Conservation (phyloP, 35 echinoderm and acorn worm species). For the Ophioderma brevispina region DNA sequence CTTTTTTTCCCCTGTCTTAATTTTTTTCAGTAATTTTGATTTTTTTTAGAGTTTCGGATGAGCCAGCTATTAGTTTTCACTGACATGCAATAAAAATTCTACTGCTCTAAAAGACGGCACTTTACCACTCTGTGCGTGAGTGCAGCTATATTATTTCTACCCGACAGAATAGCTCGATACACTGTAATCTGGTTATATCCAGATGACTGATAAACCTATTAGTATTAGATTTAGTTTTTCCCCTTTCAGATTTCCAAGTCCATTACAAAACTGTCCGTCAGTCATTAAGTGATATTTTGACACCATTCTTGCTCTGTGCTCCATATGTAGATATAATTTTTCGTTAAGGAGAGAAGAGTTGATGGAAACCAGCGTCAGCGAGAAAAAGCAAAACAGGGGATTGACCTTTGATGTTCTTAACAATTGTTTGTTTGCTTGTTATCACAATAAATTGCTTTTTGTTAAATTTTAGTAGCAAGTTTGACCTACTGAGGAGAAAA, state of each 20-base stretch:
- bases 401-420: no score
- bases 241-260: neutral
- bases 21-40: no score
- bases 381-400: no score
- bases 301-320: neutral
- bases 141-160: neutral
- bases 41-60: no score
- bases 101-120: neutral
- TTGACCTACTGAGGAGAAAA: no score
- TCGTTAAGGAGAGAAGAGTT: no score
- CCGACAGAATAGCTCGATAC: neutral
- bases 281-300: neutral
- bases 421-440: no score
- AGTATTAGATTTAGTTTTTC: neutral
- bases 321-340: neutral
- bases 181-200: neutral
- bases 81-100: neutral
- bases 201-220: neutral
- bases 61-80: neutral
- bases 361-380: no score
- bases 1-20: no score
- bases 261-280: neutral
- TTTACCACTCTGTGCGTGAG: neutral
- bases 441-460: no score
- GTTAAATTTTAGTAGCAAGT: no score